Base-by-base conservation (phyloP, 2,797 vertebrate species). In the Ispidina lecontei region DNA sequence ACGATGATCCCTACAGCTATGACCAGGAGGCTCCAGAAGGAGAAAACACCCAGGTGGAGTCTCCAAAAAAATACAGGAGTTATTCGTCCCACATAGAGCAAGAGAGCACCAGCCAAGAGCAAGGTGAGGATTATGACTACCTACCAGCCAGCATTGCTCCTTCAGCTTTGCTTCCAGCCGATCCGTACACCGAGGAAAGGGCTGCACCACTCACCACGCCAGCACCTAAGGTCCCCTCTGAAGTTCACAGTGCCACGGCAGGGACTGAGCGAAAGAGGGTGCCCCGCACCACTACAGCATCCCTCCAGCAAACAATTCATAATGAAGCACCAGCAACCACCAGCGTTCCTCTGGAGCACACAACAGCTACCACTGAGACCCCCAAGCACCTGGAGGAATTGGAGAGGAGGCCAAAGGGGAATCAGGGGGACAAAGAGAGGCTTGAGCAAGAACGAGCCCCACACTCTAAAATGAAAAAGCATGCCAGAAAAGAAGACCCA, bases 1-100 rank as follows among this genome's bases (percentile, higher is more conserved):
- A 98, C 0, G 97, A 97, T 4, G 97, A 98, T 87, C 98, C 98
- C 2, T 97, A 98, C 87, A 97, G 96, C 77, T 98, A 98, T 1
- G 98, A 98, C 92, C 98, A 97, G 86, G 98, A 98, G 91, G 97
- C 95, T n/a, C 89, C 94, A 0, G 97, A 97, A 47, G 97, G 93
- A 1, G 97, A 97, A 84, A 95, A 43, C 17, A 51, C 94, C 5
- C 91, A 49, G 71, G 69, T 41, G 64, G 95, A 97, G 87, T 71
- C 94, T 29, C 97, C 95, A 3, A 96, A 94, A 44, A 97, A 96
- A 60, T 96, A 91, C 77, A 77, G 94, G 72, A 96, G 83, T 12
- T 96, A 94, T 5, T 82, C 94, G 0, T 80, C 77, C 7, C 95
- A 94, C 2, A 87, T 93, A 2, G 96, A 96, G 37, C 96, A 94